Evolutionary conservation across 1,140 invertebrate species (phyloP).

Genomic region (Procambarus clarkii): DNA sequence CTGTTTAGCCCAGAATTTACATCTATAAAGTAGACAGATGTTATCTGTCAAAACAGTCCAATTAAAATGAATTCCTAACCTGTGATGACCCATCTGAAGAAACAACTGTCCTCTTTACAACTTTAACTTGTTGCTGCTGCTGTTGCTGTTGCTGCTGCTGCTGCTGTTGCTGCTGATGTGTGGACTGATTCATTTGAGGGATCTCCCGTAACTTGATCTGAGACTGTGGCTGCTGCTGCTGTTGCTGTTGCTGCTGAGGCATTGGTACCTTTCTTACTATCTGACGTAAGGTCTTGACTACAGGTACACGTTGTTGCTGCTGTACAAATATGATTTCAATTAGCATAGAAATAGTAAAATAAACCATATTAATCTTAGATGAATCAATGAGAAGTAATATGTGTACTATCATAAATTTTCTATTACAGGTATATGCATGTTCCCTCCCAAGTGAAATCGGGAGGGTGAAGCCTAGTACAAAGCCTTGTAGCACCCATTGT

Average conservation of each 20-base stretch:
- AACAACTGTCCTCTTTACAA: slow-evolving; percentile 47
- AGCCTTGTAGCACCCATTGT: too few relatives aligned
- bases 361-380: too few relatives aligned
- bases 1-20: too few relatives aligned
- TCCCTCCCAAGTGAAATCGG: too few relatives aligned
- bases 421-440: too few relatives aligned
- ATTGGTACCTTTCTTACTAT: slow-evolving; percentile 53
- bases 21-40: too few relatives aligned
- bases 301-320: slow-evolving; percentile 27
- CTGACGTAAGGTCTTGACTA: slow-evolving; percentile 45
- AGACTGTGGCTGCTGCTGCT: slow-evolving; percentile 43
- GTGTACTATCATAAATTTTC: too few relatives aligned
- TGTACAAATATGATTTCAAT: background rate
- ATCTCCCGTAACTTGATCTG: slow-evolving; percentile 38
- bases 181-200: background rate
- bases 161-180: slow-evolving; percentile 14
- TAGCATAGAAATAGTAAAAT: too few relatives aligned
- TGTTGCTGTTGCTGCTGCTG: slow-evolving; percentile 6
- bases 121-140: slow-evolving; percentile 26
- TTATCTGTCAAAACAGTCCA: too few relatives aligned
- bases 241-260: slow-evolving; percentile 37
- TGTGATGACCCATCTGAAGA: slow-evolving; percentile 35
- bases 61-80: slow-evolving; percentile 11
- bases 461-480: too few relatives aligned
- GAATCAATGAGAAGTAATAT: too few relatives aligned